A percentile compares a stretch with the other conserved stretches of the same genome.
Conservation (phyloP, 1,140 invertebrate species). For the Oreohelix idahoensis region DNA sequence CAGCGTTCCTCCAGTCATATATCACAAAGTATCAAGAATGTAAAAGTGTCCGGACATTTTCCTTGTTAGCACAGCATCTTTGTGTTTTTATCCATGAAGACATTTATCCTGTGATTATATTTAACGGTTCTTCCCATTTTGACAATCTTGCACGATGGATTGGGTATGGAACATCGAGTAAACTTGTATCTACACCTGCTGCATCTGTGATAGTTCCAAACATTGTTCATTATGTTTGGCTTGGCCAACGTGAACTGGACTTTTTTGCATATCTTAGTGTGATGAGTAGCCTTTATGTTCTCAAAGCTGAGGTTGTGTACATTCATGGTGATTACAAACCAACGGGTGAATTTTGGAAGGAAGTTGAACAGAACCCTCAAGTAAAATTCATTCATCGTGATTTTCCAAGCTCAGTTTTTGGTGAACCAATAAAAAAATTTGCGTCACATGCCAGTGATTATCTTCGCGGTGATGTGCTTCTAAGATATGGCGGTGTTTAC, state of each 20-base stretch:
- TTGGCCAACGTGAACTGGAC: slow-evolving; percentile 42
- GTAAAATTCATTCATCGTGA: slow-evolving; percentile 49
- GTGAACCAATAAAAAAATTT: slow-evolving; percentile 45
- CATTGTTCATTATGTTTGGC: slow-evolving; percentile 56
- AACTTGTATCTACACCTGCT: slow-evolving; percentile 34
- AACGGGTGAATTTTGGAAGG: slow-evolving; percentile 46
- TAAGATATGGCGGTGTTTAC: slow-evolving; percentile 56
- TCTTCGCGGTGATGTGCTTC: slow-evolving; percentile 47
- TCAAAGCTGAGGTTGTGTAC: slow-evolving; percentile 52
- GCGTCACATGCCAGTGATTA: slow-evolving; percentile 55
- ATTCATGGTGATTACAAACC: slow-evolving; percentile 52
- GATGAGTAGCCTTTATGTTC: slow-evolving; percentile 47
- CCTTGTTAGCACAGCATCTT: neutral
- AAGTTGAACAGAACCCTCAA: slow-evolving; percentile 33
- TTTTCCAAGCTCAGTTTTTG: slow-evolving; percentile 47
- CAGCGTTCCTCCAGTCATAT: neutral
- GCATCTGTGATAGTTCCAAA: slow-evolving; percentile 43
- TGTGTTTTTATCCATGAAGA: slow-evolving; percentile 42
- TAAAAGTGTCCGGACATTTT: neutral
- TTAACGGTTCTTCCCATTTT: slow-evolving; percentile 37
- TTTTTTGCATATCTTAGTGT: slow-evolving; percentile 52
- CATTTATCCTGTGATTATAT: slow-evolving; percentile 48
- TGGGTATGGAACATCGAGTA: slow-evolving; percentile 44
- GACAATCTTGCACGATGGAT: slow-evolving; percentile 42
- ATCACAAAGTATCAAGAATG: slow-evolving; percentile 2